These are phyloP conservation scores for Myoxocephalus aenaeus DNA, from an alignment of 2,797 vertebrate species.

Conservation along the genomic window DNA sequence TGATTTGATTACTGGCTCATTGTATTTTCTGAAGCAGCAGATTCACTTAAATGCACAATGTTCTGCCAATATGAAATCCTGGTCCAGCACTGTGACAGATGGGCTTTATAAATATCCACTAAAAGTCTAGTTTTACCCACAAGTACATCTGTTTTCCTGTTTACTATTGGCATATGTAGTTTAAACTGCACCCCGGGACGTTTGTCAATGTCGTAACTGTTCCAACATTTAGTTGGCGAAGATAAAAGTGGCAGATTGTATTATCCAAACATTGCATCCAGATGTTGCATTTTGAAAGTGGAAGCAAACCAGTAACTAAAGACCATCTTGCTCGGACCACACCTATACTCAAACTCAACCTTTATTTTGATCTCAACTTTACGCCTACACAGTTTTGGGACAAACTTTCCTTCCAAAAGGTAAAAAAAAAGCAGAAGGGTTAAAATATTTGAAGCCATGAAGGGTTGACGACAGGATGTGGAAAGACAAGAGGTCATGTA, in stretches of 20 bases:
- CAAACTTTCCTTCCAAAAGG: background rate
- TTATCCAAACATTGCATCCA: conserved; percentile 1
- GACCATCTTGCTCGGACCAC: too few species aligned
- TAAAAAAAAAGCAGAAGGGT: background rate
- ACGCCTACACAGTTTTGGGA: background rate
- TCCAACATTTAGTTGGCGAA: background rate
- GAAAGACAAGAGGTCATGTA: background rate
- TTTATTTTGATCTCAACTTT: background rate
- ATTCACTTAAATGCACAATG: background rate
- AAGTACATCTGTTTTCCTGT: background rate
- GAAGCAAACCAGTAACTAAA: conserved; percentile 1
- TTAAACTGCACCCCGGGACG: background rate
- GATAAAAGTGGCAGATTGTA: conserved; percentile 24
- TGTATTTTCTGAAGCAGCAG: conserved; percentile 1
- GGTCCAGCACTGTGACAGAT: conserved; percentile 23
- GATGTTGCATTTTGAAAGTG: conserved; percentile 6
- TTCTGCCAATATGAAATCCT: conserved; percentile 10
- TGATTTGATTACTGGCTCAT: background rate
- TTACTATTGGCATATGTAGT: background rate
- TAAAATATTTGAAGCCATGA: background rate
- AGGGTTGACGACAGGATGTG: conserved; percentile 15
- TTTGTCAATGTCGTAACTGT: background rate
- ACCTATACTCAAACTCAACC: background rate
- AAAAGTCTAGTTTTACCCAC: conserved; percentile 2
- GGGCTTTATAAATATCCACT: conserved; percentile 16